These are phyloP conservation scores for Setipinna tenuifilis DNA, from an alignment of 2,797 vertebrate genomes.

Conservation along the genomic window DNA sequence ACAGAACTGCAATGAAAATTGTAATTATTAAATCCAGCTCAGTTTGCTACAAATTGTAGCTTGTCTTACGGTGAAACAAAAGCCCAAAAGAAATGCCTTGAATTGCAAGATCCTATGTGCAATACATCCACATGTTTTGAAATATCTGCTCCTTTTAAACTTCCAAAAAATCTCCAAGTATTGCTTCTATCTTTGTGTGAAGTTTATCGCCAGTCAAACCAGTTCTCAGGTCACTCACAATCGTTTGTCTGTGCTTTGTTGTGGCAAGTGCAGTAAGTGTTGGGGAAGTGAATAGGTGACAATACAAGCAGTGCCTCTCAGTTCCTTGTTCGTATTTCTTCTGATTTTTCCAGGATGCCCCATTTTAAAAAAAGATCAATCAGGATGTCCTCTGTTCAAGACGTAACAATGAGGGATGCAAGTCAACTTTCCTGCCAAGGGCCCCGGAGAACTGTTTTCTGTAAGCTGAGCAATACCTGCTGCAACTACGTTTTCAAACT, in stretches of 20 bases:
- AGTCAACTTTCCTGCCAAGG: neutral
- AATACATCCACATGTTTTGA: too few species aligned
- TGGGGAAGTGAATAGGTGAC: neutral
- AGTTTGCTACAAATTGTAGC: neutral
- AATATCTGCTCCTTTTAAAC: neutral
- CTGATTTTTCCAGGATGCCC: constrained; percentile 18
- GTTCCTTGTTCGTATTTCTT: neutral
- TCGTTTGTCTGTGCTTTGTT: neutral
- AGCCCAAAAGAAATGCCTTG: neutral
- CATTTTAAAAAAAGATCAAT: constrained; percentile 12
- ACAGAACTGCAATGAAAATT: constrained; percentile 6
- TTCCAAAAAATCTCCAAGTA: neutral
- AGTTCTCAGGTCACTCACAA: neutral
- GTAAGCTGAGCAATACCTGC: neutral
- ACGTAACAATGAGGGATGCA: neutral
- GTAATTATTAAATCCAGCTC: neutral
- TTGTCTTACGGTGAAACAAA: neutral
- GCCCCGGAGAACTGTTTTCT: neutral
- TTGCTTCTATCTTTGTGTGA: neutral
- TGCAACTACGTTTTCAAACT: neutral
- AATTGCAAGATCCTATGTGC: neutral
- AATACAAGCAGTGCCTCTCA: neutral
- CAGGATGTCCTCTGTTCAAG: neutral
- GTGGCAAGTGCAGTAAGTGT: neutral
- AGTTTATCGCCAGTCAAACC: neutral